Evolutionary conservation across 2,797 vertebrate species (phyloP).

Genomic region (Lepilemur ruficaudatus): DNA sequence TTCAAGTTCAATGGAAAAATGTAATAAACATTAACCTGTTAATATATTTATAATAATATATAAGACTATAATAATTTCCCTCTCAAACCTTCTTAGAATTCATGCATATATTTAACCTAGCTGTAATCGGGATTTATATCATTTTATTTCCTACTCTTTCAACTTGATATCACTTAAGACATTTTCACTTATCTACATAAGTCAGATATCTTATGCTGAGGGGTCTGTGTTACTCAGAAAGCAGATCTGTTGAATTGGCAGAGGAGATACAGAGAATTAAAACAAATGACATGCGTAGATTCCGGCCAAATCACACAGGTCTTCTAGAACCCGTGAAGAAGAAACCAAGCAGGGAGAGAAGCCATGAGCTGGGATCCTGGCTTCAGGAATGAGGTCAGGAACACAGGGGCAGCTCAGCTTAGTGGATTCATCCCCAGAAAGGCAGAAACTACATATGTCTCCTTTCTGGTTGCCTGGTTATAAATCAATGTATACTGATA

Average conservation of each 20-base stretch:
- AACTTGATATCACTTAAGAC: background rate
- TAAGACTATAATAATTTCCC: background rate
- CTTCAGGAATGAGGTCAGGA: background rate
- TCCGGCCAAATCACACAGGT: background rate
- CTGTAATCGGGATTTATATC: background rate
- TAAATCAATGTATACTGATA: background rate
- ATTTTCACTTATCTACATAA: background rate
- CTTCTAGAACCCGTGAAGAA: background rate
- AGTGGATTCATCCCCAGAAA: background rate
- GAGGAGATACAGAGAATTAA: background rate
- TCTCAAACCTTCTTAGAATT: background rate
- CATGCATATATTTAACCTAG: background rate
- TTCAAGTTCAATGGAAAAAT: constrained; percentile 1
- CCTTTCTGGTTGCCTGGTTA: background rate
- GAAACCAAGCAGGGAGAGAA: background rate
- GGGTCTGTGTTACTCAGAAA: background rate
- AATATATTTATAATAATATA: background rate
- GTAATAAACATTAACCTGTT: background rate
- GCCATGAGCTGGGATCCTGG: background rate
- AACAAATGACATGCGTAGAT: background rate
- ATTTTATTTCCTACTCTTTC: background rate
- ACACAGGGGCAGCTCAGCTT: background rate
- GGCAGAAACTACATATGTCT: background rate
- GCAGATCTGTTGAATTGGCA: background rate
- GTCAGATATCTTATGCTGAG: background rate